Evolutionary conservation across 2,797 vertebrate genomes (phyloP).

Genomic region (Yasuhikotakia modesta): DNA sequence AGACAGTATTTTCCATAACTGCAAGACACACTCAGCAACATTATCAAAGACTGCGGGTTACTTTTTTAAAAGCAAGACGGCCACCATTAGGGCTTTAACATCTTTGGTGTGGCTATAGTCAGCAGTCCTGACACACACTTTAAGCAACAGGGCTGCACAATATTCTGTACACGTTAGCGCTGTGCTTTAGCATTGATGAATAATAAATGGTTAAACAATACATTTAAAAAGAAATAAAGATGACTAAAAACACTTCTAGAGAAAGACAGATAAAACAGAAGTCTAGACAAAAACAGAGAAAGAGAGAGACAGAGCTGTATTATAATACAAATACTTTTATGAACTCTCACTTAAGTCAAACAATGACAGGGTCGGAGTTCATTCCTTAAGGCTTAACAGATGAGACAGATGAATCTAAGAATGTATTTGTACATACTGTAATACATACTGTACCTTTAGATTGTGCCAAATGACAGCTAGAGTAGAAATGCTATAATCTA

Average conservation of each 20-base stretch:
- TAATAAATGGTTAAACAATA: neutral
- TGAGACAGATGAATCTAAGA: neutral
- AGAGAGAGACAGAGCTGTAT: neutral
- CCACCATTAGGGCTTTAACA: neutral
- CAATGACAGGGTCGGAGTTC: neutral
- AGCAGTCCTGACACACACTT: neutral
- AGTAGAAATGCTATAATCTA: neutral
- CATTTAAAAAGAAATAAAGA: too few relatives aligned
- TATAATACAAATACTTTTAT: neutral
- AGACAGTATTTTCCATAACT: conserved; percentile 83
- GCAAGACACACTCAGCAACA: conserved; percentile 55
- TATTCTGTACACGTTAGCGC: neutral
- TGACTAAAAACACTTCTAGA: too few relatives aligned
- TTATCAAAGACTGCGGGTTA: conserved; percentile 11
- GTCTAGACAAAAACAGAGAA: too few relatives aligned
- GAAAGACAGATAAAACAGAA: too few relatives aligned
- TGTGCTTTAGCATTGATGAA: neutral
- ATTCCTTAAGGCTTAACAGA: neutral
- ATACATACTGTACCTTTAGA: neutral
- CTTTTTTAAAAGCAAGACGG: conserved; percentile 1
- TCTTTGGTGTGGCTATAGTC: too few relatives aligned
- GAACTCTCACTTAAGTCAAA: neutral
- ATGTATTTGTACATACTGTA: neutral
- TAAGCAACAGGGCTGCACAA: neutral
- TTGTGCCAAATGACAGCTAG: neutral